Evolutionary conservation across 1,140 invertebrate species (phyloP), one percentile per base, ranked within the genome.

Genomic region (Ectropis grisescens): DNA sequence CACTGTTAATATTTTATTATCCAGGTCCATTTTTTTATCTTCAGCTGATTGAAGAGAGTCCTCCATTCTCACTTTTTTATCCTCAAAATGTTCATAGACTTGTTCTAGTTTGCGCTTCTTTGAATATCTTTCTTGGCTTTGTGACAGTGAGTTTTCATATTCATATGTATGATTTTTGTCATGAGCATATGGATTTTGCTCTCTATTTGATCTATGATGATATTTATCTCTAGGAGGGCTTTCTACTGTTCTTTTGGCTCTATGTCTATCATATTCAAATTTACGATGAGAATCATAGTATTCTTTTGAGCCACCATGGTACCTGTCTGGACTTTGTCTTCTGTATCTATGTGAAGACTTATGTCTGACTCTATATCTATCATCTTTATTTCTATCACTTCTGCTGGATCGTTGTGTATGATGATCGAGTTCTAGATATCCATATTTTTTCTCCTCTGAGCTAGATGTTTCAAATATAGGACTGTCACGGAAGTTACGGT

Each of bases 141-240:
- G 36, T 37, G 29, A 10, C 41, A 14, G 33, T 43, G 27, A 3
- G 14, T 42, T 54, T 14, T 58, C 41, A 29, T 48, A 27, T 1
- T 61, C 52, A 31, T 43, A 14, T 7, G 23, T 15, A 28, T 48
- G 12, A 12, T 42, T 37, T 23, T 38, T 44, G 12, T 53, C 42
- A 29, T 35, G 27, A 6, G 41, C 13, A 13, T 37, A 43, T 9
- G 29, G 19, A 15, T 66, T 19, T 19, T 19, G 8, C 16, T 19
- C 58, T 19, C 45, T 27, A 41, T 49, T 53, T 31, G 45, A 58
- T 30, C 35, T 44, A 15, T 47, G 40, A 5, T 38, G 42, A 30
- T 58, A 53, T 33, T 43, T 62, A 11, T 69, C 52, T 3, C 16
- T 13, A 2, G 55, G 49, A 11, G 70, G 58, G 44, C 66, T 69